Evolutionary conservation across 2,888 invertebrate genomes (phyloP).

Genomic region (Xestia sexstrigata): DNA sequence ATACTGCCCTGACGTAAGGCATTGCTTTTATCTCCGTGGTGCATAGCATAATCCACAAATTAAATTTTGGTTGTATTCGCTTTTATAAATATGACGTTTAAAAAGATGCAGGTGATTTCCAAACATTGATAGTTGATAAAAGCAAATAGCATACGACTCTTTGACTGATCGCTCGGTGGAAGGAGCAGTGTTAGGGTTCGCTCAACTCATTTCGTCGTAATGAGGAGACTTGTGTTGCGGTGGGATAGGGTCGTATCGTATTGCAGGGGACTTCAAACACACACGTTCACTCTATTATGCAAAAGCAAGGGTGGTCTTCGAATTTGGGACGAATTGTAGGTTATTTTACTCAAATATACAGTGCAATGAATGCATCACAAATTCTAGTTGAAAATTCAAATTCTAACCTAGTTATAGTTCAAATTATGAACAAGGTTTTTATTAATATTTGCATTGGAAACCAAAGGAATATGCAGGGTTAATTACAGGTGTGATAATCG

Average conservation of each 20-base stretch:
- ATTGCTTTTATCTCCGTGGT: no score
- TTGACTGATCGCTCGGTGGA: neutral
- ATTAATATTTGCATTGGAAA: neutral
- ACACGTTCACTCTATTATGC: neutral
- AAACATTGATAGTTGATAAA: neutral
- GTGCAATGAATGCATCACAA: neutral
- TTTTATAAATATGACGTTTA: neutral
- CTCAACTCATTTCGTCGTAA: neutral
- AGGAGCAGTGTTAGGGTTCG: neutral
- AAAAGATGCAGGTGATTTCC: neutral
- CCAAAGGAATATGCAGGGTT: neutral
- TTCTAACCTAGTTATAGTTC: neutral
- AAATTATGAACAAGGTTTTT: neutral
- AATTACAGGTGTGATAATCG: neutral
- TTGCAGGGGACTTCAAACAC: neutral
- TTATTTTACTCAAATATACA: neutral
- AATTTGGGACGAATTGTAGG: neutral
- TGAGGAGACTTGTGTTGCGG: neutral
- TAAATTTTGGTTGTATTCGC: neutral
- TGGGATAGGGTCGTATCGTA: neutral
- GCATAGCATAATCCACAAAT: no score
- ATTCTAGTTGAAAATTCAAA: neutral
- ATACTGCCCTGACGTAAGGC: no score
- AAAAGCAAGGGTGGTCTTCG: constrained; percentile 4
- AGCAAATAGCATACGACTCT: neutral